These are phyloP conservation scores for Pectinophora gossypiella DNA, from an alignment of 1,140 invertebrate species.

Conservation along the genomic window DNA sequence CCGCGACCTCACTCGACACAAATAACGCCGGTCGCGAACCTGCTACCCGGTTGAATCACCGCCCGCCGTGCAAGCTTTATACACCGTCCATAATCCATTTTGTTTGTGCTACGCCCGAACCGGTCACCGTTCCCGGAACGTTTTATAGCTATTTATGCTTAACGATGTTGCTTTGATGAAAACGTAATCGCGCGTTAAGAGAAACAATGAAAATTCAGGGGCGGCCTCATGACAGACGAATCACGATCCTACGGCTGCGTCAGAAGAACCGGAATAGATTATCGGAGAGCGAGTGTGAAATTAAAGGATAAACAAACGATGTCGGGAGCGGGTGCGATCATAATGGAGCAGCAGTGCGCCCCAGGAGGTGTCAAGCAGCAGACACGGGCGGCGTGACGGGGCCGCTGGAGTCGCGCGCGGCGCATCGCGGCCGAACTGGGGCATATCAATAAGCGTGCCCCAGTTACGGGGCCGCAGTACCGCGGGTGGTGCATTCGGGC, in stretches of 20 bases:
- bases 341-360: constrained; percentile 66
- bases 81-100: background rate
- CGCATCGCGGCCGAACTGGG: constrained; percentile 57
- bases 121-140: background rate
- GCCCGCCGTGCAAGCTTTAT: background rate
- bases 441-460: constrained; percentile 66
- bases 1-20: constrained; percentile 31
- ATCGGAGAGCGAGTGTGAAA: constrained; percentile 57
- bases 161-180: constrained; percentile 17
- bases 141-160: background rate
- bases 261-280: constrained; percentile 68
- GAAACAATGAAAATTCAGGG: constrained; percentile 45
- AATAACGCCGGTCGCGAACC: constrained; percentile 35
- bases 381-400: constrained; percentile 58
- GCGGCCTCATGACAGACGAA: constrained; percentile 51
- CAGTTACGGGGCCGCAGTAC: constrained; percentile 49
- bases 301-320: constrained; percentile 75
- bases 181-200: constrained; percentile 23
- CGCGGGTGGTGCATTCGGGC: constrained; percentile 44
- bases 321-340: constrained; percentile 56
- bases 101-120: background rate
- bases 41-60: constrained; percentile 2
- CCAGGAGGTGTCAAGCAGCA: constrained; percentile 61
- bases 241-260: constrained; percentile 53
- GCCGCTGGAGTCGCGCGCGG: constrained; percentile 36